These are phyloP conservation scores for Scomber colias DNA, from an alignment of 2,113 vertebrate species.

Conservation along the genomic window DNA sequence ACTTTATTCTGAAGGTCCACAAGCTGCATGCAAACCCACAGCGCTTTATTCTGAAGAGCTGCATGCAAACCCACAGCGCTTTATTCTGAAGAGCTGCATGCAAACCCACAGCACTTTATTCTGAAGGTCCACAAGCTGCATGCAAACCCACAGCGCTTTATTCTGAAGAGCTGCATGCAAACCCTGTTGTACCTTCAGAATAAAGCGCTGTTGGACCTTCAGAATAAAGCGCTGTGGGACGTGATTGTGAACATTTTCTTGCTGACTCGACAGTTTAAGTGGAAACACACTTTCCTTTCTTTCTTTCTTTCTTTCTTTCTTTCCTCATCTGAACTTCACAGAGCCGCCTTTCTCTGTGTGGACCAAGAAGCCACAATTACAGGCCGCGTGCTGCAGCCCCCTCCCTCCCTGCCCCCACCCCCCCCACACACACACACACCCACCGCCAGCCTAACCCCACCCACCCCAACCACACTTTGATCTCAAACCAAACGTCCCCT, in stretches of 20 bases:
- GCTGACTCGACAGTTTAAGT: constrained; percentile 3
- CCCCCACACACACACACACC: constrained; percentile 9
- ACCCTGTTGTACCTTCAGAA: too few species aligned
- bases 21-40: too few species aligned
- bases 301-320: not conserved
- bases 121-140: too few species aligned
- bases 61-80: too few species aligned
- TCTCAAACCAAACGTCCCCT: constrained; percentile 55
- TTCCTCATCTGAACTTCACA: constrained; percentile 32
- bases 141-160: too few species aligned
- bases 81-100: too few species aligned
- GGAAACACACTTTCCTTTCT: constrained; percentile 4
- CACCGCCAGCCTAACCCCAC: constrained; percentile 53
- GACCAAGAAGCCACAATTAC: constrained; percentile 71
- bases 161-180: too few species aligned
- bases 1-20: too few species aligned
- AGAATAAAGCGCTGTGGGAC: not conserved
- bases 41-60: too few species aligned
- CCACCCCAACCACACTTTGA: constrained; percentile 71
- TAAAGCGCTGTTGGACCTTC: too few species aligned
- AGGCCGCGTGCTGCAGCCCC: constrained; percentile 54
- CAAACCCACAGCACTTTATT: too few species aligned
- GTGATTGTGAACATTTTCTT: not conserved
- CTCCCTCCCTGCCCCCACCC: constrained; percentile 44
- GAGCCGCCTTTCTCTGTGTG: constrained; percentile 39